These are phyloP conservation scores for Cotesia congregata DNA, from an alignment of 2,888 invertebrate species.

Conservation along the genomic window DNA sequence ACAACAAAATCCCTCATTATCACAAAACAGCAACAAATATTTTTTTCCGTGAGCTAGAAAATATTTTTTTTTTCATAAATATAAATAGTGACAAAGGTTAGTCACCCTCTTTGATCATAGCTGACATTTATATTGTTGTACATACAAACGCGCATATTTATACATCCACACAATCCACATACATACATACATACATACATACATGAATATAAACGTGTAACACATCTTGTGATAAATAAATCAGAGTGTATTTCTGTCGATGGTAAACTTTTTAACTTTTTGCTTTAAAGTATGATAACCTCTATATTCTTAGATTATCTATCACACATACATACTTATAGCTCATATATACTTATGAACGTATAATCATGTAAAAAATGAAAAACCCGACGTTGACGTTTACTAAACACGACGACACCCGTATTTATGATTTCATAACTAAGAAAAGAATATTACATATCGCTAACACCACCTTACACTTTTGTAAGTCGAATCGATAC, in stretches of 20 bases:
- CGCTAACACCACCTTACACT: background rate
- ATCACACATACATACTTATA: background rate
- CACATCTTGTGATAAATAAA: background rate
- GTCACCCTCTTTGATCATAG: background rate
- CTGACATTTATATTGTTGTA: background rate
- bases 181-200: background rate
- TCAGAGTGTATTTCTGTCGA: background rate
- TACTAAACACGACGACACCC: background rate
- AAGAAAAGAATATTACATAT: background rate
- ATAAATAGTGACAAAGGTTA: slow-evolving; percentile 1
- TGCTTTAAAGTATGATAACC: background rate
- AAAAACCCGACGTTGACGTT: background rate
- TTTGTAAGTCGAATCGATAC: background rate
- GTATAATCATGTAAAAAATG: background rate
- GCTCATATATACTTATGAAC: no score
- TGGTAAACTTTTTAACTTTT: background rate
- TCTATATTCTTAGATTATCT: background rate
- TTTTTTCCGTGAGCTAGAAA: background rate
- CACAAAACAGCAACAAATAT: no score
- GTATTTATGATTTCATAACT: background rate
- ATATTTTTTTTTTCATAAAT: background rate
- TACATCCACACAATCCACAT: no score
- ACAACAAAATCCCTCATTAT: no score
- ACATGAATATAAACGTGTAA: background rate
- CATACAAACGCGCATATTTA: background rate